phyloP scores from a whole-genome alignment of 2,888 invertebrate species.

The Ochlodes sylvanus region DNA sequence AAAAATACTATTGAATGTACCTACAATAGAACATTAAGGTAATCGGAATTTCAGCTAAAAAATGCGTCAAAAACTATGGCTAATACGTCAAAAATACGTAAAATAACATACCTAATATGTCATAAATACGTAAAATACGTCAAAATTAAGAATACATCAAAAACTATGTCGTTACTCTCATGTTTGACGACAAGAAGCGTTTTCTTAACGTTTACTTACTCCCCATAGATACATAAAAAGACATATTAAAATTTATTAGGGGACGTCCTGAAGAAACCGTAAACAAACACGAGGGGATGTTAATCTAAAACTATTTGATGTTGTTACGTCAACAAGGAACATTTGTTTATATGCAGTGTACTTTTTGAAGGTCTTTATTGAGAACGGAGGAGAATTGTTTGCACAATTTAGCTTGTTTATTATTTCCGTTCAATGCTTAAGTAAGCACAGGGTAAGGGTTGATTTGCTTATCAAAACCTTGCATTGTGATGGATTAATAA shows the following conservation, averaged over 20 bases:
- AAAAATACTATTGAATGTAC: too few species aligned
- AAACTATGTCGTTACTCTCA: neutral
- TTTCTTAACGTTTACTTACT: slow-evolving; percentile 32
- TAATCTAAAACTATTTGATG: slow-evolving; percentile 77
- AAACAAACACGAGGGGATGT: slow-evolving; percentile 64
- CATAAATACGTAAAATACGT: too few species aligned
- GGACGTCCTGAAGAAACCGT: slow-evolving; percentile 55
- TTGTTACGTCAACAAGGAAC: slow-evolving; percentile 55
- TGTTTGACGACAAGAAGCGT: neutral
- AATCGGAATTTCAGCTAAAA: too few species aligned
- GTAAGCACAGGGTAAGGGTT: neutral
- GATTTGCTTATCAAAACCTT: slow-evolving; percentile 12
- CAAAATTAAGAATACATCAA: too few species aligned
- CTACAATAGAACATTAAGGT: too few species aligned
- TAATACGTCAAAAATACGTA: too few species aligned
- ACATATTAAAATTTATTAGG: slow-evolving; percentile 68
- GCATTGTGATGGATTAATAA: slow-evolving; percentile 13
- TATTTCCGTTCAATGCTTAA: slow-evolving; percentile 51
- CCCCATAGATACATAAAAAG: slow-evolving; percentile 57
- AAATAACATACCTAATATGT: too few species aligned
- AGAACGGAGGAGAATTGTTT: slow-evolving; percentile 53
- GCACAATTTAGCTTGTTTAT: slow-evolving; percentile 65
- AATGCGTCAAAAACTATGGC: too few species aligned
- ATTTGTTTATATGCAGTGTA: slow-evolving; percentile 64
- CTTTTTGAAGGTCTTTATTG: slow-evolving; percentile 56